Percentiles rank a stretch among this genome's conserved stretches.
phyloP scores from a whole-genome alignment of 2,113 vertebrate species.

The Cromileptes altivelis region DNA sequence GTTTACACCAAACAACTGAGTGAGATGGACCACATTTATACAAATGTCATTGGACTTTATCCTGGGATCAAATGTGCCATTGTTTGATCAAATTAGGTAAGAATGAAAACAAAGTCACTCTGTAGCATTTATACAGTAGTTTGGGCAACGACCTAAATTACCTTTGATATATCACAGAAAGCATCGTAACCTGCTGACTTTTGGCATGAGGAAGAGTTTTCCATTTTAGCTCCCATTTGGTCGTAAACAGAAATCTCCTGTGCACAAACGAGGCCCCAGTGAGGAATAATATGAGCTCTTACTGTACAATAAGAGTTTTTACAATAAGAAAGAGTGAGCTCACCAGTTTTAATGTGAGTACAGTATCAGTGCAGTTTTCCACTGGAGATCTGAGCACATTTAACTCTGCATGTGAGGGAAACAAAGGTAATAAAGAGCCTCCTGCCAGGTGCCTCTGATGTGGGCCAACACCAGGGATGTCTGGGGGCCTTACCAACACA shows the following conservation, averaged over 20 bases:
- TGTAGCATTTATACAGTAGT: constrained; percentile 18
- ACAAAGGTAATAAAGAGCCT: constrained; percentile 22
- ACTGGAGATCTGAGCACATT: constrained; percentile 23
- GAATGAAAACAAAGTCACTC: constrained; percentile 19
- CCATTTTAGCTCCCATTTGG: constrained; percentile 41
- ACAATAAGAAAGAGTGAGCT: constrained; percentile 24
- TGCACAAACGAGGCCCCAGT: background rate
- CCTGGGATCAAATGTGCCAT: background rate
- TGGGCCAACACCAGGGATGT: background rate
- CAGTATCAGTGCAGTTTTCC: constrained; percentile 29
- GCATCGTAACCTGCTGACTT: constrained; percentile 3
- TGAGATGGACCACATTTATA: background rate
- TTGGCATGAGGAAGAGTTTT: constrained; percentile 39
- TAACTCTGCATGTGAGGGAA: background rate
- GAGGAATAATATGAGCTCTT: constrained; percentile 9
- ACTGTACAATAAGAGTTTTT: constrained; percentile 37
- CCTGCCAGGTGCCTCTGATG: constrained; percentile 29
- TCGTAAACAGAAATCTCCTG: constrained; percentile 25
- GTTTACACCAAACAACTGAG: constrained; percentile 13
- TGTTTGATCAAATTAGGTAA: constrained; percentile 2
- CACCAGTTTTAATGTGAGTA: constrained; percentile 21
- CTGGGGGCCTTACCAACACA: background rate
- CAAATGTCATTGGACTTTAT: constrained; percentile 10
- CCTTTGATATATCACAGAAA: constrained; percentile 34
- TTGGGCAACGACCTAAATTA: background rate